A percentile compares a stretch with the other conserved stretches of the same genome.
phyloP scores from a whole-genome alignment of 2,888 invertebrate genomes.

The Eristalis pertinax region DNA sequence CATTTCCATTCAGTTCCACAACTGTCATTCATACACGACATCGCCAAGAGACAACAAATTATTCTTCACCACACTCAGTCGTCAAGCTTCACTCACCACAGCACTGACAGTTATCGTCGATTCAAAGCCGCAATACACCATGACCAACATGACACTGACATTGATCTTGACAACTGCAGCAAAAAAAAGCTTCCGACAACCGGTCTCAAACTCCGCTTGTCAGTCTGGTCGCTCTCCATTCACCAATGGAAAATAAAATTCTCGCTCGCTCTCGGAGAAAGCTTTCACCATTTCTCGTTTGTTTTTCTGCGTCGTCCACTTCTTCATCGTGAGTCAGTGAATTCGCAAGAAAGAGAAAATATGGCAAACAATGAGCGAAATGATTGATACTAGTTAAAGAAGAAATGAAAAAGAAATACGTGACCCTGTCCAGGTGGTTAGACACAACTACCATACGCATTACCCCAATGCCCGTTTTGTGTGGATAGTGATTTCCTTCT shows the following conservation, averaged over 20 bases:
- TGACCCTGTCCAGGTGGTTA: conserved; percentile 47
- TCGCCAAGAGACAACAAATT: background rate
- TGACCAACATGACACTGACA: conserved; percentile 34
- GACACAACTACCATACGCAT: conserved; percentile 1
- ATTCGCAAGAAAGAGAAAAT: conserved; percentile 47
- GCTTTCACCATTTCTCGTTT: conserved; percentile 1
- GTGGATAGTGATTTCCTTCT: background rate
- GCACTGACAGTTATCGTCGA: background rate
- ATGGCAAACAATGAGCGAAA: conserved; percentile 14
- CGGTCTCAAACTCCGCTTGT: background rate
- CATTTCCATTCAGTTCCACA: background rate
- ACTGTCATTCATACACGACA: background rate
- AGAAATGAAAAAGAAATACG: conserved; percentile 39
- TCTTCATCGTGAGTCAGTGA: background rate
- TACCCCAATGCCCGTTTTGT: background rate
- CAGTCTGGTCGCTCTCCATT: background rate
- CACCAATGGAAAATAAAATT: conserved; percentile 3
- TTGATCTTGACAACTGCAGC: conserved; percentile 25
- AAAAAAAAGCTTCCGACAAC: background rate
- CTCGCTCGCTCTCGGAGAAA: conserved; percentile 28
- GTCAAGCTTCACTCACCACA: background rate
- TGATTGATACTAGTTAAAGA: background rate
- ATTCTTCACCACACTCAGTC: background rate
- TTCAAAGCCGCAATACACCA: conserved; percentile 1
- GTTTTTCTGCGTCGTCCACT: background rate